Percentiles rank a stretch among this genome's conserved stretches.
Evolutionary conservation across 2,888 invertebrate genomes (phyloP).

Genomic region (Tanypteryx hageni): DNA sequence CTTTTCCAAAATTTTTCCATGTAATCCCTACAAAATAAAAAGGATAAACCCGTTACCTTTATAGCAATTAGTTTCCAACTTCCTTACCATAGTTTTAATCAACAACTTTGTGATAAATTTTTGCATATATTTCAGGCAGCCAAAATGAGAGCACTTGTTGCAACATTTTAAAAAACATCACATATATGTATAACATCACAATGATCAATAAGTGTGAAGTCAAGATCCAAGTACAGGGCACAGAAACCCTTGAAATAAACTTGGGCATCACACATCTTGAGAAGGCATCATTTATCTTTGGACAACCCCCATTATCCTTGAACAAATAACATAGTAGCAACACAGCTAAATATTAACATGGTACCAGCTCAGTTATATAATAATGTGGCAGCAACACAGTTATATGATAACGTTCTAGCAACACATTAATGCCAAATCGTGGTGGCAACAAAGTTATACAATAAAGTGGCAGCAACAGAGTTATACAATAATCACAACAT

Average conservation of each 20-base stretch:
- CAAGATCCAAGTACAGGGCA: background rate
- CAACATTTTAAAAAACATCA: background rate
- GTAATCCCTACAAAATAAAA: too few species aligned
- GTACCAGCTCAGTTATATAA: background rate
- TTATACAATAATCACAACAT: background rate
- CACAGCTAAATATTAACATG: background rate
- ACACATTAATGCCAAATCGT: background rate
- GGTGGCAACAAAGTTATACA: background rate
- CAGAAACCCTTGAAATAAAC: background rate
- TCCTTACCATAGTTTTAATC: background rate
- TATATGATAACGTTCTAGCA: background rate
- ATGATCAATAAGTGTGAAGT: background rate
- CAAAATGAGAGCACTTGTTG: background rate
- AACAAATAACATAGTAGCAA: background rate
- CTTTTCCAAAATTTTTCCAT: too few species aligned
- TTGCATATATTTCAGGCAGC: background rate
- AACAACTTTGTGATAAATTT: background rate
- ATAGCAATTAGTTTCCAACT: background rate
- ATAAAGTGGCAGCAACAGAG: background rate
- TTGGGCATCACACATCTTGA: background rate
- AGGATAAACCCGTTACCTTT: too few species aligned
- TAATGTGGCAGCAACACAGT: background rate
- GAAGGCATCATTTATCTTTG: slow-evolving; percentile 3
- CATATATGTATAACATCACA: background rate
- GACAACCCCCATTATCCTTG: background rate